Percentiles rank a stretch among this genome's conserved stretches.
These are phyloP conservation scores for Pygoscelis antarcticus DNA, from an alignment of 2,113 vertebrate species.

Conservation along the genomic window DNA sequence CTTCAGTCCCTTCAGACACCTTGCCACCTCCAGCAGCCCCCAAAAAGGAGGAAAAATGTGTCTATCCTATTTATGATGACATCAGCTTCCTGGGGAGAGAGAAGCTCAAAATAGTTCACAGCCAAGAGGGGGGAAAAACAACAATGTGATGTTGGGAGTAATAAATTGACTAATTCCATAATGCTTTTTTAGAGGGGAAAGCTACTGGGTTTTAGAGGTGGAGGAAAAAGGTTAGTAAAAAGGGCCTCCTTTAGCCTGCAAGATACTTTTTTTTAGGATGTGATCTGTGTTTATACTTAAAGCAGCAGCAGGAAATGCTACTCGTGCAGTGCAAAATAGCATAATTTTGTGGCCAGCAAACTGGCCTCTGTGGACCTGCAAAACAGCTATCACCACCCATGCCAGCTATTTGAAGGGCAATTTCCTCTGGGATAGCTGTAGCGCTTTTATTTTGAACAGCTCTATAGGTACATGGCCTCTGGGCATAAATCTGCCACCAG, in stretches of 20 bases:
- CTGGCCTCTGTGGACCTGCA: neutral
- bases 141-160: neutral
- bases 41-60: neutral
- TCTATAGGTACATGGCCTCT: too few relatives aligned
- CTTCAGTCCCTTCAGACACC: neutral
- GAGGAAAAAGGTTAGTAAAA: neutral
- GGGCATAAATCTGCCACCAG: neutral
- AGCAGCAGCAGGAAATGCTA: neutral
- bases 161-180: neutral
- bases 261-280: neutral
- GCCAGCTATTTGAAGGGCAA: neutral
- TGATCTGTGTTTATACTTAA: neutral
- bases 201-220: neutral
- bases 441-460: neutral
- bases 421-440: neutral
- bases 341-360: neutral
- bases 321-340: neutral
- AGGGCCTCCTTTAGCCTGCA: neutral
- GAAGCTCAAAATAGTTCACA: neutral
- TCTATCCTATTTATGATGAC: neutral
- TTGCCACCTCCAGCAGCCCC: neutral
- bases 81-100: neutral
- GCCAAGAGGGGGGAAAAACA: neutral
- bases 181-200: neutral
- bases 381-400: neutral